Conservation (phyloP, 2,888 invertebrate species). For the Himalopsyche kuldschensis region DNA sequence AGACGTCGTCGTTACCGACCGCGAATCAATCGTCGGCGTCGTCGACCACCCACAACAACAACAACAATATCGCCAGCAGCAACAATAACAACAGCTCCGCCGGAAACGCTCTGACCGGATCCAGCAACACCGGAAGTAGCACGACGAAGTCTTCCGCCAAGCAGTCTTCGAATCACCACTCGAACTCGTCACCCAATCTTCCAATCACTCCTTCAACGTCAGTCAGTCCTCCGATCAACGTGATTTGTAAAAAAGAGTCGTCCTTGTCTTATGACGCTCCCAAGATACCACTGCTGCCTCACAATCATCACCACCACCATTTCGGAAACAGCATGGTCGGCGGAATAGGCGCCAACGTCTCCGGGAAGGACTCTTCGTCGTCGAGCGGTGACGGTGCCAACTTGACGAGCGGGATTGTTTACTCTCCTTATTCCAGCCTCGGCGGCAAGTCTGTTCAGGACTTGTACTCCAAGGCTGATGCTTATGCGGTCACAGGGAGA, state of each 20-base stretch:
- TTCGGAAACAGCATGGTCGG: constrained; percentile 25
- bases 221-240: constrained; percentile 68
- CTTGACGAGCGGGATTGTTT: constrained; percentile 2
- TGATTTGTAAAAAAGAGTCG: constrained; percentile 68
- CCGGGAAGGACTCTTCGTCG: constrained; percentile 36
- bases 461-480: constrained; percentile 29
- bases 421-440: constrained; percentile 15
- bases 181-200: constrained; percentile 60
- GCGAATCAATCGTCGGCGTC: constrained; percentile 37
- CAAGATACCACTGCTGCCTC: constrained; percentile 49
- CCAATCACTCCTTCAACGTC: constrained; percentile 70
- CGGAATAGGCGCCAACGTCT: constrained; percentile 49
- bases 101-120: constrained; percentile 46
- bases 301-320: constrained; percentile 39
- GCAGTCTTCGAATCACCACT: constrained; percentile 39
- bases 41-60: constrained; percentile 40
- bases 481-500: neutral
- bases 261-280: constrained; percentile 54
- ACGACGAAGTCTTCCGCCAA: constrained; percentile 43
- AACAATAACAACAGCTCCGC: constrained; percentile 41
- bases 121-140: constrained; percentile 39
- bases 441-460: constrained; percentile 30
- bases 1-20: neutral
- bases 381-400: constrained; percentile 32
- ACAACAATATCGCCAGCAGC: constrained; percentile 6